These are phyloP conservation scores for Gymnarchus niloticus DNA, from an alignment of 2,113 vertebrate species.

Conservation along the genomic window DNA sequence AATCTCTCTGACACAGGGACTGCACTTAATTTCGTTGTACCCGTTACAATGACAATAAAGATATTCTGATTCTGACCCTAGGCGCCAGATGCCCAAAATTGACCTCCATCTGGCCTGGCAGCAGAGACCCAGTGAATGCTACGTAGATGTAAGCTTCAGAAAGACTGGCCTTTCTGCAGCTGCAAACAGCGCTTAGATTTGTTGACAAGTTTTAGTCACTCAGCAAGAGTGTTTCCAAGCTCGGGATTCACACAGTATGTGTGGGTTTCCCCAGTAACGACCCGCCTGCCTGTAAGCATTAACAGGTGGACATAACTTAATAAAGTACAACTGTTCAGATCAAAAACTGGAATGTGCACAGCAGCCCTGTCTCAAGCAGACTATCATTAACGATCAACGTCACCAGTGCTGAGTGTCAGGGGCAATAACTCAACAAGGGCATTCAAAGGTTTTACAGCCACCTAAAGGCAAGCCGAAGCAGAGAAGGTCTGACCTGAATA, in stretches of 20 bases:
- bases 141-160: background rate
- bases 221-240: background rate
- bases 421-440: too few species aligned
- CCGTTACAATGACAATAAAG: too few species aligned
- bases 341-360: too few species aligned
- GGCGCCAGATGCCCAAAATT: background rate
- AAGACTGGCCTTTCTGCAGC: background rate
- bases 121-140: background rate
- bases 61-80: too few species aligned
- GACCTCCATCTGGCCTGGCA: background rate
- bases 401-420: too few species aligned
- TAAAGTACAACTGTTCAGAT: background rate
- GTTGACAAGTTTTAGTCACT: background rate
- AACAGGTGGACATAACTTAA: background rate
- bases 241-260: background rate
- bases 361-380: background rate
- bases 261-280: background rate
- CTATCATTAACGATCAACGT: background rate
- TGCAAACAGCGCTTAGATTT: background rate
- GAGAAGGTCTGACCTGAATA: slow-evolving; percentile 70
- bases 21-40: too few species aligned
- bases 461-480: background rate
- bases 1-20: too few species aligned
- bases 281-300: background rate
- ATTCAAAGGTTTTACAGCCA: background rate